phyloP scores from a whole-genome alignment of 2,113 vertebrate genomes.

The Sus scrofa region DNA sequence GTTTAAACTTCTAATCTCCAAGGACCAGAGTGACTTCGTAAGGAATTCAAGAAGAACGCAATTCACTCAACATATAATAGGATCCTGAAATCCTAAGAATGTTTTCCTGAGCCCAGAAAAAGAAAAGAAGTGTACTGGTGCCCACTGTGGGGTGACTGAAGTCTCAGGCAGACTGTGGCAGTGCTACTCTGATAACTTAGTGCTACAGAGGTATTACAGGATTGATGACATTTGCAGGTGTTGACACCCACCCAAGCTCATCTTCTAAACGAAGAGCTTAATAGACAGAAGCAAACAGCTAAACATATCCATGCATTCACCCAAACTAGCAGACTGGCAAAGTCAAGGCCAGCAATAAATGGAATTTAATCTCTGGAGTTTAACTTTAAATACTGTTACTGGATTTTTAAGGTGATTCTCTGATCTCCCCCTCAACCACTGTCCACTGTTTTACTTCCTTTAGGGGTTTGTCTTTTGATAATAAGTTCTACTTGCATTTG shows the following conservation, averaged over 20 bases:
- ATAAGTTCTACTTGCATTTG: constrained; percentile 48
- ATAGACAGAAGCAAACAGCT: constrained; percentile 66
- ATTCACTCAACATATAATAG: constrained; percentile 77
- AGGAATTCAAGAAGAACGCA: constrained; percentile 83
- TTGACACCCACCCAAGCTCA: constrained; percentile 80
- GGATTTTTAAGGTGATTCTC: constrained; percentile 38
- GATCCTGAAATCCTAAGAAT: constrained; percentile 75
- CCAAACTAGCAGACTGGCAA: constrained; percentile 67
- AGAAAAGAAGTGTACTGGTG: constrained; percentile 31
- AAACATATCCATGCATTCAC: constrained; percentile 72
- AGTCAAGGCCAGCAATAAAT: constrained; percentile 71
- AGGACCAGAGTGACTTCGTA: constrained; percentile 77
- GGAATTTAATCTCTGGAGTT: constrained; percentile 72
- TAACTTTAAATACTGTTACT: constrained; percentile 47
- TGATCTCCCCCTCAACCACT: neutral
- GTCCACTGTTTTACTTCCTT: neutral
- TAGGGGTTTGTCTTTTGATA: constrained; percentile 57
- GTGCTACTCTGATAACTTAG: constrained; percentile 71
- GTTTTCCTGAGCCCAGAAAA: constrained; percentile 71
- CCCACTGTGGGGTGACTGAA: constrained; percentile 60
- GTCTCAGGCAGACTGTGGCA: constrained; percentile 6
- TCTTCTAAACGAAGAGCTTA: constrained; percentile 68
- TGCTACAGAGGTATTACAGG: constrained; percentile 46
- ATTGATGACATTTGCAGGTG: constrained; percentile 81
- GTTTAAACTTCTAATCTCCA: constrained; percentile 84